Base-by-base conservation (phyloP, 1,140 invertebrate species). In the Leptinotarsa lineolata region DNA sequence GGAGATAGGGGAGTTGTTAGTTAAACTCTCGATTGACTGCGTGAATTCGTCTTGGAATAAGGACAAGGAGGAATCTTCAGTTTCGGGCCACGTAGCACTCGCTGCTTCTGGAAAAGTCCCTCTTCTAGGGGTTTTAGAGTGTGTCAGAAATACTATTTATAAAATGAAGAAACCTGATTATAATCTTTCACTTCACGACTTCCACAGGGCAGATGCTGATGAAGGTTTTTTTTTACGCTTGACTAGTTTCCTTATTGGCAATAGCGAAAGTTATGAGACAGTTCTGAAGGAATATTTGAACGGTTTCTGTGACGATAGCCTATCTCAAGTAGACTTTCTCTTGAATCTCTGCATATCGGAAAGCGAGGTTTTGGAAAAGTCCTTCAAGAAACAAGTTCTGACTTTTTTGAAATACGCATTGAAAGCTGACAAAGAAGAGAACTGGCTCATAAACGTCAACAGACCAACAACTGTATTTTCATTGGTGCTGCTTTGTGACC, bases 401-500 rank as follows among this genome's bases (percentile, higher is more conserved):
- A n/a, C 15, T 66, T 74, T 44, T 46, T 30, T 58, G 18, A 60
- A 67, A 39, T 30, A 46, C 16, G 45, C n/a, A 5, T 20, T 73
- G 30, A 66, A 58, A 72, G n/a, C 45, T 6, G 20, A 70, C n/a
- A 20, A 65, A 20, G 48, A 48, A 4, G 64, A 44, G 61, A 22
- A 68, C 15, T 48, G 59, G 21, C 65, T 63, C 20, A 46, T 75
- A 39, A 21, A 68, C 58, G 6, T 69, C 15, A 64, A 73, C 4
- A 72, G 61, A 69, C 20, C 39, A 15, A 70, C 45, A 44, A 61
- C 87, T 21, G 75, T 84, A 22, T 84, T 83, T 76, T 72, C 88
- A 72, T 76, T 88, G 20, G 83, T 86, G 63, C 80, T 85, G 65
- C 80, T 88, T 20, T 84, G 84, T 72, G 84, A 86, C 81, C 81